Evolutionary conservation across 2,797 vertebrate species (phyloP), one percentile per base, ranked within the genome.

Genomic region (Mionectes olivaceus): DNA sequence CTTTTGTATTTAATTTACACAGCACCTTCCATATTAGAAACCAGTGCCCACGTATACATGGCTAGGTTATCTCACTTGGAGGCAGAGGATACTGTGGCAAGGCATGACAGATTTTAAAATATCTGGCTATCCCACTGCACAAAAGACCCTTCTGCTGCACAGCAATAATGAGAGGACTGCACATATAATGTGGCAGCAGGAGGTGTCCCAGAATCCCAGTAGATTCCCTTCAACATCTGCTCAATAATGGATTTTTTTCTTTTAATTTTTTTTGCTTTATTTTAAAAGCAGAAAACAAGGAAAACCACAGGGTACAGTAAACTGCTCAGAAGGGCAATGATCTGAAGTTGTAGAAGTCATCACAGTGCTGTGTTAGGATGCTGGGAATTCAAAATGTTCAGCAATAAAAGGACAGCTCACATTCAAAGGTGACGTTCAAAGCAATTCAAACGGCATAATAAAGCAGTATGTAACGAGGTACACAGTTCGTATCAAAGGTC

Each of bases 371-470:
- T 69, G 56, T 64, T 76, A 93, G 67, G 84, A 78, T 4, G 4
- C 76, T 59, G 87, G 67, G 87, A 90, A 88, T 94, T 93, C 83
- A 94, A 63, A 90, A 88, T 81, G 69, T 79, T 78, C 78, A 21
- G 81, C 35, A 76, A 73, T 80, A 73, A 89, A 79, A 89, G 76
- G 87, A 91, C 33, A 92, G 50, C 81, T 95, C 0, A 0, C 63
- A 70, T 89, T 86, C 93, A 93, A 90, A 92, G 82, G 92, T 95
- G 87, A 86, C 83, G 86, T 94, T 95, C 88, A 87, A 71, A 82
- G 83, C 82, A 60, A 77, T 83, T 93, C 89, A 83, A 77, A 71
- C 3, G 12, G 61, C 87, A 93, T 80, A 85, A 92, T 68, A 93
- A 90, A 90, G 76, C 82, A 93, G 90, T 35, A 47, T 21, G 60